These are phyloP conservation scores for Darevskia nairensis DNA, from an alignment of 2,797 vertebrate species.

Conservation along the genomic window DNA sequence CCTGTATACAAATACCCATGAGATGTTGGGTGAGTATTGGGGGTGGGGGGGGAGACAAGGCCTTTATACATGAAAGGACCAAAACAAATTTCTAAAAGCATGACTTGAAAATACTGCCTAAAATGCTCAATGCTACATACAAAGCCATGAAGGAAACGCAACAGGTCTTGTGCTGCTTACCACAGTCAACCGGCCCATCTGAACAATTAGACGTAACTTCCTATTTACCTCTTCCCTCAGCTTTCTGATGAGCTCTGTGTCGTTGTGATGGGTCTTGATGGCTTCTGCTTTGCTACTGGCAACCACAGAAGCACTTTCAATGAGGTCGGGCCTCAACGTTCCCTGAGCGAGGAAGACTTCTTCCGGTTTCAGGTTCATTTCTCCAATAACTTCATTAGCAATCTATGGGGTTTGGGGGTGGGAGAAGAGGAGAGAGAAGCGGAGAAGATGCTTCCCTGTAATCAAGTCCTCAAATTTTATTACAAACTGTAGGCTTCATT, in stretches of 20 bases:
- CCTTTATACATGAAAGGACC: not conserved
- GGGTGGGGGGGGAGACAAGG: too few species aligned
- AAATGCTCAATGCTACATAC: not conserved
- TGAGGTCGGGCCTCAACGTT: conserved; percentile 95
- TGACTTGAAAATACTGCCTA: not conserved
- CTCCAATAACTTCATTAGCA: conserved; percentile 97
- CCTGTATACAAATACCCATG: not conserved
- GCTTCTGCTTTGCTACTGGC: conserved; percentile 96
- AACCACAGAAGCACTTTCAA: conserved; percentile 95
- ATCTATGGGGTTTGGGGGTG: conserved; percentile 79
- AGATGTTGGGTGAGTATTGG: not conserved
- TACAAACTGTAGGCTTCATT: not conserved
- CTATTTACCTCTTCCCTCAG: conserved; percentile 91
- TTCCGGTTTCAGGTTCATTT: conserved; percentile 97
- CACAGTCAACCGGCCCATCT: not conserved
- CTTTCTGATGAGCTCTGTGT: conserved; percentile 97
- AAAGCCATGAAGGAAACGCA: not conserved
- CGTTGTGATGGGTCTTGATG: conserved; percentile 99
- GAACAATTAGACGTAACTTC: not conserved
- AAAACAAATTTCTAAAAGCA: not conserved
- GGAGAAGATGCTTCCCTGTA: not conserved
- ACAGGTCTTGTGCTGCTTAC: not conserved
- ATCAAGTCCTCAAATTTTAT: not conserved
- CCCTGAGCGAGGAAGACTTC: conserved; percentile 97
- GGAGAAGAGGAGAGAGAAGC: not conserved